These are phyloP conservation scores for Nezara viridula DNA, from an alignment of 2,888 invertebrate genomes.

Conservation along the genomic window DNA sequence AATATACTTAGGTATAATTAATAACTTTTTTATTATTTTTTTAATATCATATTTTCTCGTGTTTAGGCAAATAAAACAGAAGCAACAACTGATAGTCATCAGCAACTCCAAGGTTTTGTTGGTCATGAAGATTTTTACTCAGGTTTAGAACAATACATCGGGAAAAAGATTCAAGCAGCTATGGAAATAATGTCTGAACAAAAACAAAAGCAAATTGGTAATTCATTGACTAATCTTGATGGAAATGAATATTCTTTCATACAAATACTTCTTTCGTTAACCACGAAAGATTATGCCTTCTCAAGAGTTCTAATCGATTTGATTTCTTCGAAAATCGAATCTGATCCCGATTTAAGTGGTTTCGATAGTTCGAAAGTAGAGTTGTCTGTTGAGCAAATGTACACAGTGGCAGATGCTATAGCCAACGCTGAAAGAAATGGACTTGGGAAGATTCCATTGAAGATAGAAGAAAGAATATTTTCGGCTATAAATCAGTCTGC, in stretches of 20 bases:
- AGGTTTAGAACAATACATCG: neutral
- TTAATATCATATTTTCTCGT: too few relatives aligned
- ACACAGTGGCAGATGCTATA: conserved; percentile 17
- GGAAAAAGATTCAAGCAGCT: neutral
- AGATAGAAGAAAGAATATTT: conserved; percentile 3
- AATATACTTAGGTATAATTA: too few relatives aligned
- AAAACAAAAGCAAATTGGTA: neutral
- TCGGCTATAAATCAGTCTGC: neutral
- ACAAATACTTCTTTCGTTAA: neutral
- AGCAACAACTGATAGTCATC: neutral
- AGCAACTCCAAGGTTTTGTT: neutral
- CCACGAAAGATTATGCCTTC: conserved; percentile 25
- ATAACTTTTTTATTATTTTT: too few relatives aligned
- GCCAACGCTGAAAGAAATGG: neutral
- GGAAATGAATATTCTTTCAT: neutral
- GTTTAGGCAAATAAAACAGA: neutral
- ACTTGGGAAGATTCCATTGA: neutral
- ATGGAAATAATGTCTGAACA: neutral
- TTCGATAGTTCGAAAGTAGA: neutral
- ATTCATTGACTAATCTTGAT: neutral
- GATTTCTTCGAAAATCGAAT: neutral
- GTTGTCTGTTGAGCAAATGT: neutral
- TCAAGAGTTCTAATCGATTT: conserved; percentile 26
- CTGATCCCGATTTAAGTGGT: neutral
- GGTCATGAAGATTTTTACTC: neutral